Conservation (phyloP, 1,140 invertebrate genomes). For the Ephestia elutella region DNA sequence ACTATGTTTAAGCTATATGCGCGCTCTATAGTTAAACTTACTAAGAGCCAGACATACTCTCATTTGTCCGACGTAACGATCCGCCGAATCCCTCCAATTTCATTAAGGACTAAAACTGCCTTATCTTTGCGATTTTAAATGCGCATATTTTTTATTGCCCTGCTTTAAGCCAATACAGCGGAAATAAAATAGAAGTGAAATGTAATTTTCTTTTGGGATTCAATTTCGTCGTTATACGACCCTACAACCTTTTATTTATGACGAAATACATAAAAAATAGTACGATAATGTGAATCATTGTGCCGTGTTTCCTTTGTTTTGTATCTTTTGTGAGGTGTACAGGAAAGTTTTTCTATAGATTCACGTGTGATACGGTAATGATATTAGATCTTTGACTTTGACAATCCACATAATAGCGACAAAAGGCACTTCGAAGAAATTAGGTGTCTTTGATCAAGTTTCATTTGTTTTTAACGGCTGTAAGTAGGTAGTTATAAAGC, state of each 20-base stretch:
- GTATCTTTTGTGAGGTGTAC: background rate
- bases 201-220: conserved; percentile 18
- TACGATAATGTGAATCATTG: conserved; percentile 6
- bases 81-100: conserved; percentile 22
- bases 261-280: conserved; percentile 11
- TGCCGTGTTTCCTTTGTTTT: background rate
- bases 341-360: background rate
- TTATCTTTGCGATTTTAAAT: conserved; percentile 18
- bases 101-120: conserved; percentile 21
- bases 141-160: conserved; percentile 17
- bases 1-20: too few species aligned
- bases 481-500: too few species aligned
- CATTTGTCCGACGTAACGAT: conserved; percentile 14
- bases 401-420: too few species aligned
- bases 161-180: conserved; percentile 17
- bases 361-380: background rate
- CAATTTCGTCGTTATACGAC: conserved; percentile 18
- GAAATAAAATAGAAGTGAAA: conserved; percentile 18
- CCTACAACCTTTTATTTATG: conserved; percentile 17
- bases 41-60: conserved; percentile 2
- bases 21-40: too few species aligned
- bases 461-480: too few species aligned
- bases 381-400: too few species aligned
- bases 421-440: too few species aligned
- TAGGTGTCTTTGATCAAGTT: too few species aligned